Base-by-base conservation (phyloP, 2,888 invertebrate genomes). In the Myathropa florea region DNA sequence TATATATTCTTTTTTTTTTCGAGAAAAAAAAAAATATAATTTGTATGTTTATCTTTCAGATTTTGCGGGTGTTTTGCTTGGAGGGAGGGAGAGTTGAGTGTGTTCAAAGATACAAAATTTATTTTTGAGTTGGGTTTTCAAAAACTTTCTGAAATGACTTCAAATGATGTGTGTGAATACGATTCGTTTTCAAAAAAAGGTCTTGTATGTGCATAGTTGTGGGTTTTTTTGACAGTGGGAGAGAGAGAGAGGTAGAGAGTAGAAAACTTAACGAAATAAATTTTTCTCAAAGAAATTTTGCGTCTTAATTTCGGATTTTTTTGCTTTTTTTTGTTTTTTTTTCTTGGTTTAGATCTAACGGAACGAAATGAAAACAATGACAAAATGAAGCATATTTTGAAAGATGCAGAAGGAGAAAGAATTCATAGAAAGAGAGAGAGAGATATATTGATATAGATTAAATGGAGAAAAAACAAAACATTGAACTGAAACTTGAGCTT, bases 211-310 rank as follows among this genome's bases (percentile, higher is more conserved):
- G 73, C 78, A 28, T 72, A 65, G 46, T 64, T 77, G 33, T 30
- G 70, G 72, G 10, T 28, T 36, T 64, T 64, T 71, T 24, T n/a
- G 26, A 64, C 28, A 64, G 24, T 46, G 30, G 71, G 9, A 57
- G 70, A 53, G 21, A 23, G 70, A 30, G 89, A 88, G 88, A 88
- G 89, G 89, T 82, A 89, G 88, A 88, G 81, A 88, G 85, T 83
- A 88, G 76, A 36, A 83, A 80, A 83, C 60, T 79, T 61, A 84
- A 46, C 18, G 18, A 88, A 46, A 83, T 0, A 33, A 33, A 7
- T 33, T n/a, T n/a, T n/a, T 30, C 30, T 30, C 30, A 76, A 85
- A 76, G 87, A 30, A 78, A 53, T n/a, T 64, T 53, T 46, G 21
- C 39, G 18, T 65, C 12, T 14, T 4, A 46, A 24, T 57, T 57